Evolutionary conservation across 2,113 vertebrate species (phyloP).

Genomic region (Mesocricetus auratus): DNA sequence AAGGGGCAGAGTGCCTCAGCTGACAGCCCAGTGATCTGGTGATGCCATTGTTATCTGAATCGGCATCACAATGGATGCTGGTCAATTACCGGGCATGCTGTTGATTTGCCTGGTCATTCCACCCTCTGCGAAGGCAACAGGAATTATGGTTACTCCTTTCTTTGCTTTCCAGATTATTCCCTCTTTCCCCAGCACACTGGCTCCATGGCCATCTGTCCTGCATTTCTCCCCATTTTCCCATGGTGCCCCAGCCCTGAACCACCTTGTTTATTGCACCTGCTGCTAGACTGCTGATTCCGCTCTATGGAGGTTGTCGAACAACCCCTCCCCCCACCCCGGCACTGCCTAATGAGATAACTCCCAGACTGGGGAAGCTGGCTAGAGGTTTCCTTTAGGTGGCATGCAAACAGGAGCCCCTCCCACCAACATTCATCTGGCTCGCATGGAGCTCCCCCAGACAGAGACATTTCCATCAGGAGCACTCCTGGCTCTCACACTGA

Average conservation of each 20-base stretch:
- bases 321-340: no score
- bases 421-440: not conserved
- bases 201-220: not conserved
- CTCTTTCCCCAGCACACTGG: not conserved
- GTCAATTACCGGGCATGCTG: not conserved
- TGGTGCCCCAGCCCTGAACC: not conserved
- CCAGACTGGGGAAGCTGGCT: not conserved
- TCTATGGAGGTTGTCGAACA: not conserved
- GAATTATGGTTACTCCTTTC: not conserved
- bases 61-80: not conserved
- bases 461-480: slow-evolving; percentile 64
- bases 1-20: not conserved
- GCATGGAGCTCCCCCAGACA: not conserved
- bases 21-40: not conserved
- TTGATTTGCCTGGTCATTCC: not conserved
- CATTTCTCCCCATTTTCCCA: not conserved
- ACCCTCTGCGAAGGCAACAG: slow-evolving; percentile 8
- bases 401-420: not conserved
- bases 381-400: not conserved
- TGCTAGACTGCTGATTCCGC: not conserved
- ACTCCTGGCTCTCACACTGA: slow-evolving; percentile 55
- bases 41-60: not conserved
- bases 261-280: not conserved
- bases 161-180: not conserved
- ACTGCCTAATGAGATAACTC: slow-evolving; percentile 5